Evolutionary conservation across 2,113 vertebrate genomes (phyloP).

Genomic region (Pelecanoides urinatrix): DNA sequence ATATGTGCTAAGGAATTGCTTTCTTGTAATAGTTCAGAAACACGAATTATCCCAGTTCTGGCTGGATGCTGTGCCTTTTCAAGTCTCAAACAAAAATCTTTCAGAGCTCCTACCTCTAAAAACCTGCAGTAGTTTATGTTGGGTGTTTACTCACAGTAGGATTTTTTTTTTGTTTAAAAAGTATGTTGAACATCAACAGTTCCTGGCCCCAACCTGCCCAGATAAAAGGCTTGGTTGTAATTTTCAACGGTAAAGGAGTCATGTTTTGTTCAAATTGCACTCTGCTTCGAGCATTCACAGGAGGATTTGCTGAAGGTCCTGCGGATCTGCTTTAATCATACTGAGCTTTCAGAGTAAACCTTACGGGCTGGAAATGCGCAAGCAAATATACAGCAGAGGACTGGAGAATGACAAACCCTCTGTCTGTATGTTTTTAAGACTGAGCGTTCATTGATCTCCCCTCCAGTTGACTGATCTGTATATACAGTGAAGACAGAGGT

Average conservation of each 20-base stretch:
- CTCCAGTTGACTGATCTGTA: background rate
- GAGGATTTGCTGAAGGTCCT: slow-evolving; percentile 29
- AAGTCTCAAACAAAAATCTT: background rate
- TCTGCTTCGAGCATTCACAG: background rate
- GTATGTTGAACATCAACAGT: background rate
- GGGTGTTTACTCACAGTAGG: background rate
- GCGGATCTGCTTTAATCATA: background rate
- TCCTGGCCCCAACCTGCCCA: slow-evolving; percentile 32
- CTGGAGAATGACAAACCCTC: background rate
- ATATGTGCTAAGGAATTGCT: background rate
- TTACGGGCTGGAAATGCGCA: background rate
- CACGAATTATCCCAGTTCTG: background rate
- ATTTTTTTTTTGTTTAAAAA: background rate
- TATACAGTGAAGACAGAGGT: background rate
- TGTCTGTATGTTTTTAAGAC: background rate
- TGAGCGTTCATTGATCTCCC: background rate
- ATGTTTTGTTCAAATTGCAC: background rate
- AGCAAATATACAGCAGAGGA: background rate
- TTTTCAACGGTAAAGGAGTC: background rate
- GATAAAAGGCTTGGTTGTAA: slow-evolving; percentile 38
- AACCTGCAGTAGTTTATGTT: background rate
- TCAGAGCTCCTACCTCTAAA: background rate
- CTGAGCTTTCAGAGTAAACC: background rate
- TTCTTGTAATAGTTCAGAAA: background rate
- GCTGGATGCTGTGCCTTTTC: background rate